Evolutionary conservation across 2,113 vertebrate species (phyloP).

Genomic region (Lynx canadensis): DNA sequence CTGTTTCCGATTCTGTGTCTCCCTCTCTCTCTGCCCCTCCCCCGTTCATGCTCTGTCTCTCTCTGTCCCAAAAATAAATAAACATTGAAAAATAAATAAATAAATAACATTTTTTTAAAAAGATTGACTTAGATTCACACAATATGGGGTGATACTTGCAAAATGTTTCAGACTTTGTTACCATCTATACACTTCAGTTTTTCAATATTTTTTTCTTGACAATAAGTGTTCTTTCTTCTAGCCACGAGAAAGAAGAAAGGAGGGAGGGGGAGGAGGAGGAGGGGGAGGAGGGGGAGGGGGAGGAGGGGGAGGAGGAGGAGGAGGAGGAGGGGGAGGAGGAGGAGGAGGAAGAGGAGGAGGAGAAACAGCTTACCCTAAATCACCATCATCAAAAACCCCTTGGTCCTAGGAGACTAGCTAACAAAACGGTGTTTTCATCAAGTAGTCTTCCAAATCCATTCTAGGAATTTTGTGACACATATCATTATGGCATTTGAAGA

Average conservation of each 20-base stretch:
- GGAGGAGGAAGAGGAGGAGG: no score
- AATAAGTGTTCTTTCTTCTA: conserved; percentile 27
- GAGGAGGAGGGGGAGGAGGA: background rate
- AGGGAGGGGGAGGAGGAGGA: background rate
- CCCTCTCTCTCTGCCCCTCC: no score
- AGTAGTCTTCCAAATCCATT: background rate
- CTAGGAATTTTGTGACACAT: background rate
- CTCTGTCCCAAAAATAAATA: no score
- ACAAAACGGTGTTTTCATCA: background rate
- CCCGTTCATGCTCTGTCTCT: no score
- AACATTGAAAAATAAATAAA: no score
- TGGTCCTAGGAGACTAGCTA: background rate
- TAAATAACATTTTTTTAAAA: background rate
- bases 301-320: no score
- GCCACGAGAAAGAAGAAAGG: background rate
- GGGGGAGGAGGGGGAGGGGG: no score
- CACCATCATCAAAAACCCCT: background rate
- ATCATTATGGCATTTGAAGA: background rate
- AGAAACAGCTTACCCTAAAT: background rate
- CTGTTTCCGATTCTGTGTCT: no score
- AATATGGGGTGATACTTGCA: background rate
- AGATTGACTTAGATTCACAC: background rate
- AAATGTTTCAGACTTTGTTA: background rate
- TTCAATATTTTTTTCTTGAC: conserved; percentile 14
- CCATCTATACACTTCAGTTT: background rate